Base-by-base conservation (phyloP, 2,888 invertebrate species). In the Hypomecis atomaria region DNA sequence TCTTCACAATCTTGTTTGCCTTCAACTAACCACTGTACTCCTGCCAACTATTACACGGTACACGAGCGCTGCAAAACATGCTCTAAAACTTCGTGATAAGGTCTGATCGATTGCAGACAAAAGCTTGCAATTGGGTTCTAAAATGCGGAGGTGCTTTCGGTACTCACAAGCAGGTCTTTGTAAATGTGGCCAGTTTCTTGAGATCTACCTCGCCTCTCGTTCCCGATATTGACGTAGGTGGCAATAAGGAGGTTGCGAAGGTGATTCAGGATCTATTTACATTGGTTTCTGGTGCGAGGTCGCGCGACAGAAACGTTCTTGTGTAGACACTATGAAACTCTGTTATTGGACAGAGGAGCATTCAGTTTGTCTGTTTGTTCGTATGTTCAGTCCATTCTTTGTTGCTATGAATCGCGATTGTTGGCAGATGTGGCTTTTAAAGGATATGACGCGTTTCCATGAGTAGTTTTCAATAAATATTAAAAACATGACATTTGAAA, bases 141-240 rank as follows among this genome's bases (percentile, higher is more conserved):
- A 88, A 90, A 88, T 83, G 87, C 85, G 86, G 87, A 89, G 89
- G 87, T 89, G 89, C 87, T 84, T 85, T 86, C 78, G 83, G 84
- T 85, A 84, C 85, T 84, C 80, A 91, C 88, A 91, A 88, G 86
- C 82, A 83, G 79, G 88, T 88, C 92, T 91, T 92, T 92, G 87
- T 91, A 78, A 79, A 79, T 71, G 71, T 74, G 78, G 74, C 92
- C 90, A 87, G 81, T 83, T 72, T 80, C 66, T 62, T 40, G 64
- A 75, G 92, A 85, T 43, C 89, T 81, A 60, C 85, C 79, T 72
- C 82, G 81, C 73, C 79, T 76, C 81, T 77, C 71, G 69, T 69
- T 72, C 72, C 70, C 67, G 62, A 66, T 81, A 71, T 64, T 58
- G 50, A 57, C 44, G 66, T 63, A 66, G 81, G 70, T 68, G 67